Evolutionary conservation across 2,113 vertebrate genomes (phyloP).

Genomic region (Engraulis encrasicolus): DNA sequence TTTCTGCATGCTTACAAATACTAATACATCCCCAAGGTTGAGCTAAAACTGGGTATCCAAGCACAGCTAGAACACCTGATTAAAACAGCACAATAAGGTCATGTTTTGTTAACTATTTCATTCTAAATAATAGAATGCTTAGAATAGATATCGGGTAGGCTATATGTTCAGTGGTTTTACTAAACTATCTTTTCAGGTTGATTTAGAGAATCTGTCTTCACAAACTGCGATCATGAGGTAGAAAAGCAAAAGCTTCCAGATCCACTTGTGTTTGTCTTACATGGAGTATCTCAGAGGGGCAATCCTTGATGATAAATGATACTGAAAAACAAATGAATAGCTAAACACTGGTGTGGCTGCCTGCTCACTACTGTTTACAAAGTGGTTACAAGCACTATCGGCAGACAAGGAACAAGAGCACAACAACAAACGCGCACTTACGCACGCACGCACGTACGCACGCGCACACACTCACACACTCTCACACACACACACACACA

Average conservation of each 20-base stretch:
- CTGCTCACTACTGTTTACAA: not conserved
- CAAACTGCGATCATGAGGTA: not conserved
- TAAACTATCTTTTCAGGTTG: not conserved
- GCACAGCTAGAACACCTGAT: not conserved
- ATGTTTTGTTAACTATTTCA: slow-evolving; percentile 1
- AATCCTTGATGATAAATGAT: not conserved
- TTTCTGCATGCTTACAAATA: not conserved
- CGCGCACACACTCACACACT: no score
- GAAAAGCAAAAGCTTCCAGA: not conserved
- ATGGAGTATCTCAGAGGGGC: not conserved
- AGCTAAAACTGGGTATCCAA: not conserved
- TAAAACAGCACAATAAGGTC: not conserved
- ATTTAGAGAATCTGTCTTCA: not conserved
- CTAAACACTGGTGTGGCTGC: not conserved
- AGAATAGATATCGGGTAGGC: not conserved
- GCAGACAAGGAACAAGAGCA: not conserved
- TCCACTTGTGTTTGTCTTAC: not conserved
- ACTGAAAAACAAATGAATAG: not conserved
- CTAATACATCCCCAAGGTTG: not conserved
- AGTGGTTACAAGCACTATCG: not conserved
- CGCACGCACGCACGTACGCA: no score
- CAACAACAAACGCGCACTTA: no score
- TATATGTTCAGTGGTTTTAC: not conserved
- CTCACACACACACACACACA: no score
- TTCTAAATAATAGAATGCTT: not conserved